Base-by-base conservation (phyloP, 2,797 vertebrate species). In the Xenentodon cancila region DNA sequence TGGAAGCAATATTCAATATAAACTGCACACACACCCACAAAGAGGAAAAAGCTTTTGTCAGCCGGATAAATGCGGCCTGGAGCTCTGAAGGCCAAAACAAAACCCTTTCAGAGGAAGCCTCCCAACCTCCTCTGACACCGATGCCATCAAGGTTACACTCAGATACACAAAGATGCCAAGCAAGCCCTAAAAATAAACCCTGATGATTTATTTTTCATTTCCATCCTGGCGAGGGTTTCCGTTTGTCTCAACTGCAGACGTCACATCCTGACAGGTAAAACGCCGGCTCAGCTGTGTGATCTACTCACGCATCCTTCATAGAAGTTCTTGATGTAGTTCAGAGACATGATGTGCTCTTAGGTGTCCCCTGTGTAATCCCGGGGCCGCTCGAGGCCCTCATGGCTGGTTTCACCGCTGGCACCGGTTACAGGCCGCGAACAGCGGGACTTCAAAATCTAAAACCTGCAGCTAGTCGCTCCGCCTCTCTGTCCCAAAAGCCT, bases 321-420 rank as follows among this genome's bases (percentile, higher is more conserved):
- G 93, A 96, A 95, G 90, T 94, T 95, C 86, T 89, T 93, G 88
- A 95, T 94, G 90, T 95, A 95, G 90, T 94, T 95, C 84, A 95
- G 89, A 89, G 94, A 96, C 95, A 94, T 95, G 80, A 73, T 86
- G 81, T 59, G 72, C 53, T 66, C 73, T 80, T 60, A 17, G 62
- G 53, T 86, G 54, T 85, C 64, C 55, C 49, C 79, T 30, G 69
- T 71, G 80, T 72, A 52, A 66, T 34, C 80, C 74, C 71, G 56
- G 75, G 60, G 77, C 79, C 63, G 75, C 74, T 82, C 79, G 67
- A 79, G 80, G 79, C 70, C 84, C 59, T 89, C 90, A 82, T 89
- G 86, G 86, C 87, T 76, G 71, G 69, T 82, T 79, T 46, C 27
- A 65, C 80, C 84, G 68, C 80, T 80, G 57, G 80, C 83, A 82